phyloP scores from a whole-genome alignment of 2,888 invertebrate genomes.

The Augochlorella aurata region DNA sequence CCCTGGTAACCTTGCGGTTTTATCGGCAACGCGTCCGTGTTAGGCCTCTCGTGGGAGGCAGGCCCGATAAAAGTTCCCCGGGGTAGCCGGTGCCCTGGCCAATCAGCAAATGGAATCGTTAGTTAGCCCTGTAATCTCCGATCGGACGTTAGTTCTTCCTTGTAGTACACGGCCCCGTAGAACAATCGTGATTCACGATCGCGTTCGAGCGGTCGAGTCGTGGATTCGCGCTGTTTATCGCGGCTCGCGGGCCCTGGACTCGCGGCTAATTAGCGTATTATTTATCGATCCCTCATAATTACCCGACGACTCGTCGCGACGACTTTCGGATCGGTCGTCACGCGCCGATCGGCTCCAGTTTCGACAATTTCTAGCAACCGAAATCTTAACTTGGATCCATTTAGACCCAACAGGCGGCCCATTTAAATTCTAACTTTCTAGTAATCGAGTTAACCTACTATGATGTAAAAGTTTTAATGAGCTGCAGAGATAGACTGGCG shows the following conservation, averaged over 20 bases:
- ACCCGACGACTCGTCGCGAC: neutral
- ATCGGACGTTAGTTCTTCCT: conserved; percentile 65
- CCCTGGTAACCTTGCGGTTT: conserved; percentile 41
- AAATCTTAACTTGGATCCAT: neutral
- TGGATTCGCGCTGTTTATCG: conserved; percentile 53
- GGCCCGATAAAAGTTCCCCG: conserved; percentile 50
- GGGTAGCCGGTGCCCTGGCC: conserved; percentile 50
- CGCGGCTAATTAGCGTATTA: conserved; percentile 59
- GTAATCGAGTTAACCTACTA: too few species aligned
- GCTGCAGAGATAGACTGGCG: too few species aligned
- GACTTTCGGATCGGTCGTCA: neutral
- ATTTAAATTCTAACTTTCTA: too few species aligned
- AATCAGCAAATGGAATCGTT: conserved; percentile 71
- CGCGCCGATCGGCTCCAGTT: neutral
- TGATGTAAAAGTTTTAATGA: too few species aligned
- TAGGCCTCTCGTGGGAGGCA: conserved; percentile 54
- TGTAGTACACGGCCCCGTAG: conserved; percentile 61
- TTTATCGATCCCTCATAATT: conserved; percentile 48
- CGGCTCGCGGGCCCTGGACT: conserved; percentile 8
- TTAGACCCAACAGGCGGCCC: too few species aligned
- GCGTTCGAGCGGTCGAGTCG: conserved; percentile 28
- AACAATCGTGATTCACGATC: conserved; percentile 64
- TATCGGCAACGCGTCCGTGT: conserved; percentile 46
- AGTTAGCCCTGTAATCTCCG: conserved; percentile 64
- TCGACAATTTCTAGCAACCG: neutral